phyloP scores from a whole-genome alignment of 2,888 invertebrate species.

The Lasioglossum calceatum region DNA sequence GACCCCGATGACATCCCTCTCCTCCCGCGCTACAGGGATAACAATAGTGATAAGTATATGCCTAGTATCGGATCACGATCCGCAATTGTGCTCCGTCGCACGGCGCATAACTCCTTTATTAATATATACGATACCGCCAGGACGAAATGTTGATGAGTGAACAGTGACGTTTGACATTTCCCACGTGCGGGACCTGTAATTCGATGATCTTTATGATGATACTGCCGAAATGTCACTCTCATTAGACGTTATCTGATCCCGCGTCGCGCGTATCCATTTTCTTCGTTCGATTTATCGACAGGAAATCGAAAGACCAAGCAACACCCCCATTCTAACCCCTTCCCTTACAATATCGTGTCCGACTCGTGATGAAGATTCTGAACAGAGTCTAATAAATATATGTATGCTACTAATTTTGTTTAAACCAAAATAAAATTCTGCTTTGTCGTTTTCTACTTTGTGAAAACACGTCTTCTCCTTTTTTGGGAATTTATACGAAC shows the following conservation, averaged over 20 bases:
- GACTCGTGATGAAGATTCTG: no score
- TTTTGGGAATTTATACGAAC: no score
- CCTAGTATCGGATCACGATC: conserved; percentile 65
- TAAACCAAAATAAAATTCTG: no score
- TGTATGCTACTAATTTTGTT: no score
- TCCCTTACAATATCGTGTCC: no score
- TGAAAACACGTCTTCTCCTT: no score
- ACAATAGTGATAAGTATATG: conserved; percentile 68
- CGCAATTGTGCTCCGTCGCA: conserved; percentile 58
- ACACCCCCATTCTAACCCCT: background rate
- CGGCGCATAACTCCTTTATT: conserved; percentile 44
- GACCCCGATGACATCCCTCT: conserved; percentile 65
- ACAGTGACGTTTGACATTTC: conserved; percentile 61
- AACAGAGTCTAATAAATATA: no score
- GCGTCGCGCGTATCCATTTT: conserved; percentile 10
- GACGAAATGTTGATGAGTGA: conserved; percentile 58
- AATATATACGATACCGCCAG: conserved; percentile 42
- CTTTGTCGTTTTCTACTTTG: no score
- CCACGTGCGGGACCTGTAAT: conserved; percentile 47
- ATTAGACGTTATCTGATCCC: conserved; percentile 32
- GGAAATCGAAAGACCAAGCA: background rate
- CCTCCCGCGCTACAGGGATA: conserved; percentile 40
- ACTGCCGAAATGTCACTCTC: conserved; percentile 56
- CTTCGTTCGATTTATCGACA: background rate
- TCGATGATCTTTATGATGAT: conserved; percentile 53